A percentile compares a stretch with the other conserved stretches of the same genome.
Evolutionary conservation across 1,140 invertebrate species (phyloP).

Genomic region (Leptopilina boulardi): DNA sequence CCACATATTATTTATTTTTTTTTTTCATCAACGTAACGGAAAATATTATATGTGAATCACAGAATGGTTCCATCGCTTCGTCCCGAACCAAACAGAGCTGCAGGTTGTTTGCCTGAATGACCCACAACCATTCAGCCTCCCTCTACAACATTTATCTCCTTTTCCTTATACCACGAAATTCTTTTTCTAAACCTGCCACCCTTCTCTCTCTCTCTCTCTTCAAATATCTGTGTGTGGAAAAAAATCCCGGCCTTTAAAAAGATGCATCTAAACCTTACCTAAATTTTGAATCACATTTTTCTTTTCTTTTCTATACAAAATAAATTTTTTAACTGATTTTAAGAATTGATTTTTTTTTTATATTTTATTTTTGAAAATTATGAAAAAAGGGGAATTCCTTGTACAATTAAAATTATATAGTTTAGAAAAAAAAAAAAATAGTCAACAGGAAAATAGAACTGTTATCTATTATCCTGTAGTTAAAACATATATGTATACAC

Average conservation of each 20-base stretch:
- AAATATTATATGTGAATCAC: background rate
- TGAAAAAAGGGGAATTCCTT: background rate
- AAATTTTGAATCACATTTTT: slow-evolving; percentile 1
- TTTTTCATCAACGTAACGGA: slow-evolving; percentile 13
- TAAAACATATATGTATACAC: slow-evolving; percentile 25
- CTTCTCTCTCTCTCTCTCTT: slow-evolving; percentile 7
- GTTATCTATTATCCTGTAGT: slow-evolving; percentile 23
- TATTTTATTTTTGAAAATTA: background rate
- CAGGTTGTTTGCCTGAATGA: slow-evolving; percentile 27
- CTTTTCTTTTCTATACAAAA: background rate
- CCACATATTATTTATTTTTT: background rate
- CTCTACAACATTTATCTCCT: slow-evolving; percentile 16
- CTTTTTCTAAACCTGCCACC: slow-evolving; percentile 25
- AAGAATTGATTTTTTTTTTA: background rate
- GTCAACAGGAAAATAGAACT: background rate
- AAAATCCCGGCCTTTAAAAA: background rate
- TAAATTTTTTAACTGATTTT: background rate
- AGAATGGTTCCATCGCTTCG: background rate
- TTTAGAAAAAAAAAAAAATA: background rate
- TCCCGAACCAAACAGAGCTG: slow-evolving; percentile 21
- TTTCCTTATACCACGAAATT: slow-evolving; percentile 21
- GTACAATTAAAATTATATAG: background rate
- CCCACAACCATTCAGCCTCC: slow-evolving; percentile 15
- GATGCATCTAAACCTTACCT: background rate
- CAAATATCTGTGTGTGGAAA: slow-evolving; percentile 5